Evolutionary conservation across 2,113 vertebrate species (phyloP).

Genomic region (Azemiops feae): DNA sequence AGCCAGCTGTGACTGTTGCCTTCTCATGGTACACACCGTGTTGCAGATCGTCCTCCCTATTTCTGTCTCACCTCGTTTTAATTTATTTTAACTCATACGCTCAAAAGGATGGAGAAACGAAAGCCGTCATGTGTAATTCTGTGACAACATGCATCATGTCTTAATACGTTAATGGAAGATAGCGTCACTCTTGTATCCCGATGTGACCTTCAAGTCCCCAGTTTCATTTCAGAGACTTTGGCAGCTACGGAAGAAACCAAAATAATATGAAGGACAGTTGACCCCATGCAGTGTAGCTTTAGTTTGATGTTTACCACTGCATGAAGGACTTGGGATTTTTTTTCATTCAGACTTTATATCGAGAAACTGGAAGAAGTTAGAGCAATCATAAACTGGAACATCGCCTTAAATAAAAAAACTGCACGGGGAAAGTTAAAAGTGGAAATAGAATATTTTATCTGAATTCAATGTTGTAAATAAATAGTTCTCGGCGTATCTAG

Average conservation of each 20-base stretch:
- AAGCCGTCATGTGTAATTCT: conserved; percentile 71
- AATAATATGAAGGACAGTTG: conserved; percentile 73
- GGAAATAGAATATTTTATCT: conserved; percentile 81
- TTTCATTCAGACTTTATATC: conserved; percentile 81
- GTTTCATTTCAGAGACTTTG: conserved; percentile 71
- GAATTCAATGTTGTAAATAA: conserved; percentile 89
- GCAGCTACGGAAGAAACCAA: conserved; percentile 83
- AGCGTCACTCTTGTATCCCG: conserved; percentile 63
- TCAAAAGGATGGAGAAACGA: conserved; percentile 84
- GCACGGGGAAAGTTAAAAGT: conserved; percentile 82
- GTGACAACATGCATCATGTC: conserved; percentile 72
- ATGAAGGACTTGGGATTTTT: conserved; percentile 77
- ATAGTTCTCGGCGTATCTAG: conserved; percentile 83
- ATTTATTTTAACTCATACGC: conserved; percentile 88
- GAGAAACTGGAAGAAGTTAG: conserved; percentile 75
- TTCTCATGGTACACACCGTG: conserved; percentile 66
- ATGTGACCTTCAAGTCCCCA: conserved; percentile 70
- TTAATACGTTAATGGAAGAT: conserved; percentile 57
- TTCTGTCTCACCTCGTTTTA: conserved; percentile 85
- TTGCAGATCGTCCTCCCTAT: conserved; percentile 67
- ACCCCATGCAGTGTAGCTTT: conserved; percentile 75
- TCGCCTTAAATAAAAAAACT: conserved; percentile 93
- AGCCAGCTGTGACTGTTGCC: conserved; percentile 60
- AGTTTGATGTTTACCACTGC: conserved; percentile 75
- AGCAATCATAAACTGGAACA: conserved; percentile 87